Conservation (phyloP, 1,140 invertebrate species). For the Drosophila nigromelanica region DNA sequence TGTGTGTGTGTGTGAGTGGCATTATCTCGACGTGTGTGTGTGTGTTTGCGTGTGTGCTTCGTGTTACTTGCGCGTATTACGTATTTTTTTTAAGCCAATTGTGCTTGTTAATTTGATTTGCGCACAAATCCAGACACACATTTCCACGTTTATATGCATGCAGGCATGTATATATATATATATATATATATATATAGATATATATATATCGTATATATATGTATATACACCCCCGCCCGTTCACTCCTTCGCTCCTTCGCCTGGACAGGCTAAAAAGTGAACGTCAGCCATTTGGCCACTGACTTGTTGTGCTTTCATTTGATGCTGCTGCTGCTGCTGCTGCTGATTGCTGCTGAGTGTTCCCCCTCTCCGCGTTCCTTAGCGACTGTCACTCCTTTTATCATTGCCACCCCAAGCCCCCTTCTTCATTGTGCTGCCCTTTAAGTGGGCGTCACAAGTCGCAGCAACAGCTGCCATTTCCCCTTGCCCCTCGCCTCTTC, state of each 20-base stretch:
- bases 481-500: neutral
- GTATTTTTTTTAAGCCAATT: slow-evolving; percentile 71
- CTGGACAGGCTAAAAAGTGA: slow-evolving; percentile 24
- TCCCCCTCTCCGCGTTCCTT: no score
- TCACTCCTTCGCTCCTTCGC: neutral
- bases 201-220: no score
- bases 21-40: slow-evolving; percentile 5
- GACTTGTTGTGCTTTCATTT: slow-evolving; percentile 28
- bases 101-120: slow-evolving; percentile 80
- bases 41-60: slow-evolving; percentile 36
- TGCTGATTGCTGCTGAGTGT: neutral
- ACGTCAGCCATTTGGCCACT: slow-evolving; percentile 45
- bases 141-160: slow-evolving; percentile 3
- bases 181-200: neutral
- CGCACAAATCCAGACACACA: slow-evolving; percentile 37
- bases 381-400: slow-evolving; percentile 5
- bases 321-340: slow-evolving; percentile 16
- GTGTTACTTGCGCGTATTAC: slow-evolving; percentile 66
- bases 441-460: slow-evolving; percentile 22
- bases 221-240: slow-evolving; percentile 2
- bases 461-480: slow-evolving; percentile 7
- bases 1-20: slow-evolving; percentile 30
- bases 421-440: no score
- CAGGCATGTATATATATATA: no score
- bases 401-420: slow-evolving; percentile 1